A percentile compares a stretch with the other conserved stretches of the same genome.
phyloP scores from a whole-genome alignment of 35 echinoderm and acorn worm genomes.

The Stichopus chloronotus region DNA sequence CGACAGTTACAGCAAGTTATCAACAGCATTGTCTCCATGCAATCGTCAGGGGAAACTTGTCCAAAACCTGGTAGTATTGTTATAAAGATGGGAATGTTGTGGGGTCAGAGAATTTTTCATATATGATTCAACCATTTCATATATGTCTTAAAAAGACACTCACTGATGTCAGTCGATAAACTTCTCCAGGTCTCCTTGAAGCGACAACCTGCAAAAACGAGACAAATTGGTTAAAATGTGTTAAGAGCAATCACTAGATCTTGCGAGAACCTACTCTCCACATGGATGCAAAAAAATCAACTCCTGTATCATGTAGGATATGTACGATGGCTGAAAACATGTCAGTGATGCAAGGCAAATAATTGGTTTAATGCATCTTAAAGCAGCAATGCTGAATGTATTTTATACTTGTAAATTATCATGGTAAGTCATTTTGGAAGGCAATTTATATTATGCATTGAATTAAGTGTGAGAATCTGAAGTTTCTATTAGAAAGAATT shows the following conservation, averaged over 20 bases:
- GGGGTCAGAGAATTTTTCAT: neutral
- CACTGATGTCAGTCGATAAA: conserved; percentile 81
- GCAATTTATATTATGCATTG: no score
- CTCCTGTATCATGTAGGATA: neutral
- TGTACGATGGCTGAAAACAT: neutral
- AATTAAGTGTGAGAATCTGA: no score
- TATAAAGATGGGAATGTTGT: neutral
- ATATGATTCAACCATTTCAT: neutral
- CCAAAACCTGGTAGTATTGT: neutral
- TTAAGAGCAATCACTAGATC: neutral
- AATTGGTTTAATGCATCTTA: no score
- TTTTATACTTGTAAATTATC: no score
- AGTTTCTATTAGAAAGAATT: no score
- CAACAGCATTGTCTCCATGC: neutral
- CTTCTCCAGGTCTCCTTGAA: conserved; percentile 86
- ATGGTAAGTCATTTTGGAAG: no score
- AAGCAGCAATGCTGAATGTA: no score
- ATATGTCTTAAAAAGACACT: neutral
- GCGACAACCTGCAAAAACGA: conserved; percentile 71
- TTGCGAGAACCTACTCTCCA: neutral
- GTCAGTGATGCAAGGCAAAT: no score
- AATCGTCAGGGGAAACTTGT: no score
- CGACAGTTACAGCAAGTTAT: neutral
- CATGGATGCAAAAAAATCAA: neutral
- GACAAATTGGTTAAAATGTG: neutral